phyloP scores from a whole-genome alignment of 35 echinoderm and acorn worm genomes.

The Apostichopus japonicus region DNA sequence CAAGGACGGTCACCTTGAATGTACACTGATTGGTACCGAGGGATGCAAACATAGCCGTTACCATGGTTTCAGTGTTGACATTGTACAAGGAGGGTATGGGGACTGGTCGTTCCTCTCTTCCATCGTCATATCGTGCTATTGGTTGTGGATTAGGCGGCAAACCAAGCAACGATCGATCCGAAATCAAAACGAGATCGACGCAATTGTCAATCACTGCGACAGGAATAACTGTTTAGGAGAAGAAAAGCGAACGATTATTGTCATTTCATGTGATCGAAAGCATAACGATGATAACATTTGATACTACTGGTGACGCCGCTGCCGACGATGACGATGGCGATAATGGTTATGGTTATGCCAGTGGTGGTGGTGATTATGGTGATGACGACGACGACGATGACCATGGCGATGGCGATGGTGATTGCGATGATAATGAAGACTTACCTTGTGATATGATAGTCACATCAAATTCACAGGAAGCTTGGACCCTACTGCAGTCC shows the following conservation, averaged over 20 bases:
- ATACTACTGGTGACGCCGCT: too few species aligned
- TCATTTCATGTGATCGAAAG: too few species aligned
- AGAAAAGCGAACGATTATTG: background rate
- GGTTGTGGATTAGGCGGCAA: background rate
- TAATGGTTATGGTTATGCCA: too few species aligned
- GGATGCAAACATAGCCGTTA: background rate
- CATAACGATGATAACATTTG: too few species aligned
- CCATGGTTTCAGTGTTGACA: background rate
- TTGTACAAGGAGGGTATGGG: background rate
- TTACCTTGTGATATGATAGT: background rate
- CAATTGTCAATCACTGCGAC: background rate
- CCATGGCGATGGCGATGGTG: background rate
- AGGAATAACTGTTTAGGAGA: background rate
- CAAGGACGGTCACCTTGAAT: background rate
- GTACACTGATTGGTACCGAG: background rate
- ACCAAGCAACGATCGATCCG: background rate
- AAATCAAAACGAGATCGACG: background rate
- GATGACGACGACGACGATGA: background rate
- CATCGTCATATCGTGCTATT: background rate
- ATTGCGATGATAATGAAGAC: too few species aligned
- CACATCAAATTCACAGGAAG: background rate
- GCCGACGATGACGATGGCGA: too few species aligned
- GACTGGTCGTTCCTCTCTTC: too few species aligned
- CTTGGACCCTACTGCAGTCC: background rate
- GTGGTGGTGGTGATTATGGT: background rate